Evolutionary conservation across 2,113 vertebrate species (phyloP).

Genomic region (Puffinus mauretanicus): DNA sequence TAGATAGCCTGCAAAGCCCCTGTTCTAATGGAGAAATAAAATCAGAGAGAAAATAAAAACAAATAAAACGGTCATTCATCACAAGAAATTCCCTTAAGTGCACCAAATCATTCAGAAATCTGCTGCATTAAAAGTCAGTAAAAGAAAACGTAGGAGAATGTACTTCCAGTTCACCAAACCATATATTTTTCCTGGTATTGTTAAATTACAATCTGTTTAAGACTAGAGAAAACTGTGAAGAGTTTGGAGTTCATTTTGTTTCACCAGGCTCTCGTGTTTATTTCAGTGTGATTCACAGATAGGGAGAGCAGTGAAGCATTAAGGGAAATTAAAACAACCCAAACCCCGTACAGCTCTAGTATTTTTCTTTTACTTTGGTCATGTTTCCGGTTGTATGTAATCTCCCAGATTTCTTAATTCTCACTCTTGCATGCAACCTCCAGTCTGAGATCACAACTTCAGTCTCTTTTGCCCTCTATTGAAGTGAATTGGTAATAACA

Average conservation of each 20-base stretch:
- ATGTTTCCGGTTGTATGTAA: slow-evolving; percentile 23
- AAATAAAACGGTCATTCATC: background rate
- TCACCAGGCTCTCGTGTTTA: background rate
- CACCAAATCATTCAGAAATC: background rate
- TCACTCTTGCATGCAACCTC: slow-evolving; percentile 21
- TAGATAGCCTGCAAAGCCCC: background rate
- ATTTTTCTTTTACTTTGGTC: slow-evolving; percentile 44
- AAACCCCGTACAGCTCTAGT: background rate
- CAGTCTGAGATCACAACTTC: slow-evolving; percentile 35
- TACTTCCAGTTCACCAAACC: background rate
- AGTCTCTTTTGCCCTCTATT: slow-evolving; percentile 76
- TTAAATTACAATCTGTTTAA: background rate
- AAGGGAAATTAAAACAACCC: slow-evolving; percentile 40
- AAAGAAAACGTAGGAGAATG: background rate
- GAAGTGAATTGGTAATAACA: slow-evolving; percentile 68
- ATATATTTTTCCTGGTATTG: background rate
- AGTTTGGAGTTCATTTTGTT: background rate
- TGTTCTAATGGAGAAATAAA: background rate
- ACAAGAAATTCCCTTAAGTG: background rate
- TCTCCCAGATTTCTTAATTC: slow-evolving; percentile 23
- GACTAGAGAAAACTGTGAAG: background rate
- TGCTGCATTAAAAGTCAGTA: background rate
- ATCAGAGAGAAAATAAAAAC: background rate
- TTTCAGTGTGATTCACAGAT: background rate
- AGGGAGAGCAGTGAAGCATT: background rate